A percentile compares a stretch with the other conserved stretches of the same genome.
These are phyloP conservation scores for Allophyes oxyacanthae DNA, from an alignment of 2,888 invertebrate genomes.

Conservation along the genomic window DNA sequence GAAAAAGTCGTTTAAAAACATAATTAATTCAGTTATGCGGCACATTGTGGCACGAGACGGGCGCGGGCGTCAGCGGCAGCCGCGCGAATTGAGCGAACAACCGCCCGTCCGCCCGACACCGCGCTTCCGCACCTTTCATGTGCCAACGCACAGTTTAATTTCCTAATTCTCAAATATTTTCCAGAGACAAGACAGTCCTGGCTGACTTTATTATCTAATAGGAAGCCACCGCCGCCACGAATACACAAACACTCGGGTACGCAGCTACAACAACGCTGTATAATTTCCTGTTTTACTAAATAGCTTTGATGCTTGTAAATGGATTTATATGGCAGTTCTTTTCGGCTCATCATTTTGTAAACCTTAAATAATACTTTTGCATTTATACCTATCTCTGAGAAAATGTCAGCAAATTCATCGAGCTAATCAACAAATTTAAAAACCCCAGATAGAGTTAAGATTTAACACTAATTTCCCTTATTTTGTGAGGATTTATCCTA, in stretches of 20 bases:
- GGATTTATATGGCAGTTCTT: slow-evolving; percentile 71
- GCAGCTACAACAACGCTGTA: slow-evolving; percentile 76
- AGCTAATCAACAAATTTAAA: slow-evolving; percentile 29
- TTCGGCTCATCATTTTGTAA: slow-evolving; percentile 60
- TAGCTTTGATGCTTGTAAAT: slow-evolving; percentile 81
- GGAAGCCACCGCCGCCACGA: slow-evolving; percentile 80
- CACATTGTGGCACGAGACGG: slow-evolving; percentile 40
- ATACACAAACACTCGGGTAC: slow-evolving; percentile 72
- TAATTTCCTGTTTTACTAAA: slow-evolving; percentile 86
- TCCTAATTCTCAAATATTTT: slow-evolving; percentile 85
- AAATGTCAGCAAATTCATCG: slow-evolving; percentile 16
- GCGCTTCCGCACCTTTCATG: slow-evolving; percentile 81
- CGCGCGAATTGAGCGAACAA: slow-evolving; percentile 51
- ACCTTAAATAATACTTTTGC: slow-evolving; percentile 12
- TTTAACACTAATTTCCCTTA: slow-evolving; percentile 37
- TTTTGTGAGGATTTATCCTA: slow-evolving; percentile 42
- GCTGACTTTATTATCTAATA: slow-evolving; percentile 85
- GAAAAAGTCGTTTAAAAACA: slow-evolving; percentile 35
- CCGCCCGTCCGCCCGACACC: slow-evolving; percentile 55
- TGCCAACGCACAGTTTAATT: slow-evolving; percentile 81
- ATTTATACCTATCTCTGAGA: slow-evolving; percentile 8
- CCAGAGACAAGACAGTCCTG: slow-evolving; percentile 77
- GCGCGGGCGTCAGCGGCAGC: slow-evolving; percentile 59
- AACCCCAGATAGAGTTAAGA: slow-evolving; percentile 42
- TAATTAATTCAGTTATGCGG: slow-evolving; percentile 57